Conservation (phyloP, 2,888 invertebrate genomes). For the Cheilosia variabilis region DNA sequence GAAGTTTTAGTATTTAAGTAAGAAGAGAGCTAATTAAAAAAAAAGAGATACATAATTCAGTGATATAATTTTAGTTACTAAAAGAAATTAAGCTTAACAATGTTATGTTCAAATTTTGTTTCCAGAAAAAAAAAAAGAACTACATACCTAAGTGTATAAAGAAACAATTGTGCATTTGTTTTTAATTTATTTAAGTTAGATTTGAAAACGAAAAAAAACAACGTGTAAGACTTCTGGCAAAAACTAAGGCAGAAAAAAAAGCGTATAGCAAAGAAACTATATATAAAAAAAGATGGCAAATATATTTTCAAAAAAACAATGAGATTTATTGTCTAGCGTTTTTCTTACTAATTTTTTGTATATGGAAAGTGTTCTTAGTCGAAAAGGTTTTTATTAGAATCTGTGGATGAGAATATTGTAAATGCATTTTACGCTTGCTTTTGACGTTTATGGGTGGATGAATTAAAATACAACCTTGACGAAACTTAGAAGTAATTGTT, state of each 20-base stretch:
- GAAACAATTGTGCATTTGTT: slow-evolving; percentile 62
- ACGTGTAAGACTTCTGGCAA: slow-evolving; percentile 74
- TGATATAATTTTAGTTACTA: slow-evolving; percentile 69
- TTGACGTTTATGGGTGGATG: not conserved
- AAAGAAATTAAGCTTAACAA: slow-evolving; percentile 38
- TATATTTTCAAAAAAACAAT: slow-evolving; percentile 75
- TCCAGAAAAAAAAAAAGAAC: slow-evolving; percentile 58
- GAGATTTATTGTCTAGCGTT: slow-evolving; percentile 49
- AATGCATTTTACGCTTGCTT: too few species aligned
- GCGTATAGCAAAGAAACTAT: slow-evolving; percentile 68
- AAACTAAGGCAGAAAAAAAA: slow-evolving; percentile 52
- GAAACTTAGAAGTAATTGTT: too few species aligned
- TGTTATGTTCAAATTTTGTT: slow-evolving; percentile 60
- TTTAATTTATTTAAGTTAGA: slow-evolving; percentile 57
- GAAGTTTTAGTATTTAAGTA: slow-evolving; percentile 50
- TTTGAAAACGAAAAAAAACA: slow-evolving; percentile 51
- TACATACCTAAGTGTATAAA: slow-evolving; percentile 27
- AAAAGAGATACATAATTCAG: slow-evolving; percentile 44
- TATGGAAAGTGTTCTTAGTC: slow-evolving; percentile 15
- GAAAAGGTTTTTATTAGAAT: not conserved
- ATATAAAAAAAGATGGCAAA: slow-evolving; percentile 73
- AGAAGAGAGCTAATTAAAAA: slow-evolving; percentile 24
- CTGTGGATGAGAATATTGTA: not conserved
- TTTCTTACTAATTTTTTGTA: not conserved
- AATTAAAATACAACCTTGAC: not conserved